A percentile compares a stretch with the other conserved stretches of the same genome.
Conservation (phyloP, 2,888 invertebrate species). For the Pseudococcus longispinus region DNA sequence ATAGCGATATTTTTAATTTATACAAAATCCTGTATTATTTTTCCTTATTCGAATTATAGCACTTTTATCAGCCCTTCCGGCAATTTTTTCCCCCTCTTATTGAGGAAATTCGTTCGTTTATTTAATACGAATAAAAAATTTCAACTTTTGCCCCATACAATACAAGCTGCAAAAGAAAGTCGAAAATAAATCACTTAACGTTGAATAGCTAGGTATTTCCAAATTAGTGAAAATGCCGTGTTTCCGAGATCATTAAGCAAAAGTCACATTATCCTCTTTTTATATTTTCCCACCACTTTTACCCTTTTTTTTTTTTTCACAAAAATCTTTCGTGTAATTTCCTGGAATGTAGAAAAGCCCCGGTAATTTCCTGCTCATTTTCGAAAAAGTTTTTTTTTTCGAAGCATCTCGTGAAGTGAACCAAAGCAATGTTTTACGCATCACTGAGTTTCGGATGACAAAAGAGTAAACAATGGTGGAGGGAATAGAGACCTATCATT, state of each 20-base stretch:
- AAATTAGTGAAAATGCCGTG: background rate
- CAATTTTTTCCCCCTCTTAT: background rate
- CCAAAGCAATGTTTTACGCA: conserved; percentile 21
- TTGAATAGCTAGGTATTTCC: background rate
- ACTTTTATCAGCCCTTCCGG: background rate
- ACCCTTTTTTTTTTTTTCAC: background rate
- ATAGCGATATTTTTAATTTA: background rate
- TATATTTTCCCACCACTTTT: conserved; percentile 12
- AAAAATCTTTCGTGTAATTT: conserved; percentile 24
- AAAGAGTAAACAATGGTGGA: conserved; percentile 20
- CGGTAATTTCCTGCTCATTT: conserved; percentile 28
- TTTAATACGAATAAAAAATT: background rate
- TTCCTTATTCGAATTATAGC: conserved; percentile 7
- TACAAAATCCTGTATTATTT: background rate
- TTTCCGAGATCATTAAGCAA: conserved; percentile 25
- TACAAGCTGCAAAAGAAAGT: background rate
- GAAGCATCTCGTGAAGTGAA: conserved; percentile 15
- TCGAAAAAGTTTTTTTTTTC: conserved; percentile 19
- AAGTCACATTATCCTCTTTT: conserved; percentile 25
- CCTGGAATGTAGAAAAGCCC: conserved; percentile 18
- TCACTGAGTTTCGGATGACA: conserved; percentile 14
- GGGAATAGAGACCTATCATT: conserved; percentile 31
- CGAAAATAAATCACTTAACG: conserved; percentile 11
- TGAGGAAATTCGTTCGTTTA: background rate
- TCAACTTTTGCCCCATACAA: background rate